phyloP scores from a whole-genome alignment of 2,797 vertebrate genomes.

The Schizopygopsis pylzovi region DNA sequence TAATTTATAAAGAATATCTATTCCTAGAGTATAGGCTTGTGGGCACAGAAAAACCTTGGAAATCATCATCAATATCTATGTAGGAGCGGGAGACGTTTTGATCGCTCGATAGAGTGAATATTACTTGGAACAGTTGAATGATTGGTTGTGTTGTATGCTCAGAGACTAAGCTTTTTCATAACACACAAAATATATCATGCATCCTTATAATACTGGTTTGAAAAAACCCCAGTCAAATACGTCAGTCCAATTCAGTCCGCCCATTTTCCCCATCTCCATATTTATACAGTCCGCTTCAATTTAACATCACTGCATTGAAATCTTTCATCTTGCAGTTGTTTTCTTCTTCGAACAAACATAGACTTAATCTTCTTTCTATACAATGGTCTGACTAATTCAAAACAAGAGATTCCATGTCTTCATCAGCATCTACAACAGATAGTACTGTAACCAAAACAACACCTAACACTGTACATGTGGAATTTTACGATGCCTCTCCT shows the following conservation, averaged over 20 bases:
- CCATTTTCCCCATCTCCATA: neutral
- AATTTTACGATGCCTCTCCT: slow-evolving; percentile 49
- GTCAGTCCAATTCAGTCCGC: neutral
- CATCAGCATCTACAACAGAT: slow-evolving; percentile 63
- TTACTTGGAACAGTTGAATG: slow-evolving; percentile 35
- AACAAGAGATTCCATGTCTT: slow-evolving; percentile 69
- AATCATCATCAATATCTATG: slow-evolving; percentile 29
- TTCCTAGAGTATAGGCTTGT: slow-evolving; percentile 51
- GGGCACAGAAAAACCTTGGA: slow-evolving; percentile 49
- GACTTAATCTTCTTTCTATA: slow-evolving; percentile 66
- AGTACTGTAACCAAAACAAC: slow-evolving; percentile 61
- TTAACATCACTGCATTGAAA: slow-evolving; percentile 19
- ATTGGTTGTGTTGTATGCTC: slow-evolving; percentile 38
- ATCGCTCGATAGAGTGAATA: slow-evolving; percentile 25
- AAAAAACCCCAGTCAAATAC: neutral
- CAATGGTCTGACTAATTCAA: slow-evolving; percentile 69
- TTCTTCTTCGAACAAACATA: slow-evolving; percentile 24
- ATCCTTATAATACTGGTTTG: neutral
- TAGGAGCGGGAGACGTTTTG: slow-evolving; percentile 12
- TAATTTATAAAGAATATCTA: slow-evolving; percentile 43
- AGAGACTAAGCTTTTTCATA: slow-evolving; percentile 43
- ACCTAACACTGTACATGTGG: slow-evolving; percentile 49
- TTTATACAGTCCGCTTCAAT: neutral
- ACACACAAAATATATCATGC: neutral
- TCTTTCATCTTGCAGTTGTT: slow-evolving; percentile 37